phyloP scores from a whole-genome alignment of 1,140 invertebrate genomes.

The Drosophila micromelanica region DNA sequence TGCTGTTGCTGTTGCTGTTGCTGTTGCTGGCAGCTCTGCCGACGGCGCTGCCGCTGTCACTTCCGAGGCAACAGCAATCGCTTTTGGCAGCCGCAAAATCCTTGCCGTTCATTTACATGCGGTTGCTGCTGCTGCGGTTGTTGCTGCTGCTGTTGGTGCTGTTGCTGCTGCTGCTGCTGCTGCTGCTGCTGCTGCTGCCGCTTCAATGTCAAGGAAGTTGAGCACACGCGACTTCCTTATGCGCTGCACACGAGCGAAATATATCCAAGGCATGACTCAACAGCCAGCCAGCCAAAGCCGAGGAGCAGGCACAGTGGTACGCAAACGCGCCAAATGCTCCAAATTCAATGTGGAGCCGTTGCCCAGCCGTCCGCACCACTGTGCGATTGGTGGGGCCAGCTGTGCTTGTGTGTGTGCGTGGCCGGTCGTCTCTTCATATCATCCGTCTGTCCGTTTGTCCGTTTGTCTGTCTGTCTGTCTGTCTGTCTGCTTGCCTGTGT shows the following conservation, averaged over 20 bases:
- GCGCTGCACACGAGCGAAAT: conserved; percentile 49
- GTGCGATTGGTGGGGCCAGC: conserved; percentile 12
- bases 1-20: conserved; percentile 34
- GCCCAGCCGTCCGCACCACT: conserved; percentile 8
- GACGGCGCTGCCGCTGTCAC: conserved; percentile 35
- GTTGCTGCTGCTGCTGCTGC: conserved; percentile 5
- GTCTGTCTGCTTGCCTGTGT: conserved; percentile 20
- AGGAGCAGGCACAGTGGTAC: conserved; percentile 34
- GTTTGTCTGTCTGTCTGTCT: conserved; percentile 13
- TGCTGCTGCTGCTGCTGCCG: conserved; percentile 28
- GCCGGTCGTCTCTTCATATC: conserved; percentile 7
- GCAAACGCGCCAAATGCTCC: neutral
- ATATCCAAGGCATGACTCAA: conserved; percentile 35
- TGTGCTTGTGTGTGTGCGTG: conserved; percentile 3
- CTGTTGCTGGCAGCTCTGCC: conserved; percentile 33
- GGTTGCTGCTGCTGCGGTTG: conserved; percentile 5
- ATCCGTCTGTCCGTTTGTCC: conserved; percentile 4
- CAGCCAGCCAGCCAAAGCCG: conserved; percentile 7
- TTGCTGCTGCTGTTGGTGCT: no score
- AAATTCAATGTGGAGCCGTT: conserved; percentile 2
- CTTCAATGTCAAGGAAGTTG: conserved; percentile 82
- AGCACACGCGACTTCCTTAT: conserved; percentile 68
- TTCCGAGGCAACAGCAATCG: conserved; percentile 61
- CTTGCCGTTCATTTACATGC: conserved; percentile 48
- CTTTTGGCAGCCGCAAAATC: conserved; percentile 63